Conservation (phyloP, 2,113 vertebrate genomes). For the Rhadina sibilatrix region DNA sequence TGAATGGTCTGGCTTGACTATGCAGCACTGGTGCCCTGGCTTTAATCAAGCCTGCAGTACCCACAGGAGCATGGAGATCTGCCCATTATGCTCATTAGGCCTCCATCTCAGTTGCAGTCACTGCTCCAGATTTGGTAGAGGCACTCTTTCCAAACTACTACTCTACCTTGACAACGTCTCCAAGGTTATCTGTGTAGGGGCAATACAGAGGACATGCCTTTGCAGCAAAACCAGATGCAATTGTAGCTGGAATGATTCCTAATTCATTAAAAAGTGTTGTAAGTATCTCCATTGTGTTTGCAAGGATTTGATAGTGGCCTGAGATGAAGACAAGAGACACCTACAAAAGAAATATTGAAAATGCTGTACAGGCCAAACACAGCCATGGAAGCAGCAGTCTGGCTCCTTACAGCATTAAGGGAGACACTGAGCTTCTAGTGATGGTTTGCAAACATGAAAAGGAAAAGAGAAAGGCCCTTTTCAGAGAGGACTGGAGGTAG, state of each 20-base stretch:
- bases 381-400: not conserved
- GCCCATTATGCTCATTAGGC: not conserved
- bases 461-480: not conserved
- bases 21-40: not conserved
- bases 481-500: not conserved
- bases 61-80: not conserved
- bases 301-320: not conserved
- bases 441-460: not conserved
- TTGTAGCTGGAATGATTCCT: not conserved
- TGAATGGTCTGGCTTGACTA: not conserved
- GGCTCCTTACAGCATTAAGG: not conserved
- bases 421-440: not conserved
- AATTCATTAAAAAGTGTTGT: not conserved
- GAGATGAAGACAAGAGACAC: not conserved
- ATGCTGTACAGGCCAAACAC: not conserved
- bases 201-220: not conserved
- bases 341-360: not conserved
- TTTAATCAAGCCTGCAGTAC: not conserved
- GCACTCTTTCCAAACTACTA: not conserved
- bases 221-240: not conserved
- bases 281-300: rapidly evolving
- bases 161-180: not conserved
- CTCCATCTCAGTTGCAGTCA: not conserved
- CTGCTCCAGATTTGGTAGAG: not conserved
- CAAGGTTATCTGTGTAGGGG: not conserved